Percentiles rank a stretch among this genome's conserved stretches.
phyloP scores from a whole-genome alignment of 2,888 invertebrate species.

The Macaria notata region DNA sequence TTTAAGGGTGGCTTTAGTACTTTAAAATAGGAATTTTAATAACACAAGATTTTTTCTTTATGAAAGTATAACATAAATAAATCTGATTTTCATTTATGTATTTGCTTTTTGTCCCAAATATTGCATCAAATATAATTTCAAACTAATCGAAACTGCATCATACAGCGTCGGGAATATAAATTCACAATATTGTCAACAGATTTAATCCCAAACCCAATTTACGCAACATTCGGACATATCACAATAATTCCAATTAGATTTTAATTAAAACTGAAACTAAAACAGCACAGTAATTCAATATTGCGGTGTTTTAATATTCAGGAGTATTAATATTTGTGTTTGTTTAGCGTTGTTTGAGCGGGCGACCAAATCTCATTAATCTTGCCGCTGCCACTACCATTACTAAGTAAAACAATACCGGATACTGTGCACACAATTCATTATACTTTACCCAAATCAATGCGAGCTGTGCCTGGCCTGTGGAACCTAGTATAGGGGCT shows the following conservation, averaged over 20 bases:
- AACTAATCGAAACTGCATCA: background rate
- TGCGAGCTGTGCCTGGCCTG: background rate
- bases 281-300: constrained; percentile 14
- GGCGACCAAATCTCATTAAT: constrained; percentile 28
- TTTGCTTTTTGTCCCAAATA: no score
- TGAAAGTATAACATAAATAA: no score
- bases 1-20: no score
- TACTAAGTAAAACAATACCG: constrained; percentile 26
- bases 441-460: constrained; percentile 37
- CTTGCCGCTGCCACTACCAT: constrained; percentile 23
- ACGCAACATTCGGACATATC: background rate
- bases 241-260: constrained; percentile 16
- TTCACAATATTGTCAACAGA: background rate
- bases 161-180: background rate
- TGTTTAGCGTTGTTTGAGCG: constrained; percentile 14
- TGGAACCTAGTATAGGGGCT: background rate
- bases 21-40: no score
- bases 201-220: constrained; percentile 7
- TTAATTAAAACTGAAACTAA: constrained; percentile 13
- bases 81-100: no score
- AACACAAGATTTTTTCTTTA: no score
- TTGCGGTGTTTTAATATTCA: constrained; percentile 10
- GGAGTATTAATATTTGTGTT: constrained; percentile 14
- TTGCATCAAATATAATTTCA: no score
- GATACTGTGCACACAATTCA: constrained; percentile 28